Base-by-base conservation (phyloP, 2,888 invertebrate species). In the Nysson spinosus region DNA sequence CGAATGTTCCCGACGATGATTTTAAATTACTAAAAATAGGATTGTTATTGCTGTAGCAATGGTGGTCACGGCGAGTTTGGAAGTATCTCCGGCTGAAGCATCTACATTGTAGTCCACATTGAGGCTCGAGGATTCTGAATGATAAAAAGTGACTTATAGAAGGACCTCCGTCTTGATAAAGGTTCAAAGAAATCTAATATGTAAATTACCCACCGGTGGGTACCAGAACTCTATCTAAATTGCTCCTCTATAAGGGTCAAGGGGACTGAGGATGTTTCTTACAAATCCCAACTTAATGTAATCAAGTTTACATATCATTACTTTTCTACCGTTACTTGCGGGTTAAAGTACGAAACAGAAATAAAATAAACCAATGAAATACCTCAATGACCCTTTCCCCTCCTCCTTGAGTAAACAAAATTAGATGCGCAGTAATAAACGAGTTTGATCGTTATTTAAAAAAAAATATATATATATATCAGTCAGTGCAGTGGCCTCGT, bases 71-170 rank as follows among this genome's bases (percentile, higher is more conserved):
- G 81, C 73, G 80, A 83, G 80, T 81, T 83, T 84, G 82, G 79
- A 72, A 78, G 81, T 78, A 77, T 79, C 83, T 80, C 85, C 86
- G 81, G 80, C 61, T 60, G 50, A 76, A 77, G 78, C 69, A 75
- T 72, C 47, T 76, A 81, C 52, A 77, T 78, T 69, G 80, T 81
- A 78, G 81, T 86, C 84, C 83, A 77, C 72, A 75, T 77, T 72
- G 78, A 54, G 69, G 82, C 77, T 81, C 77, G 78, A 66, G 78
- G 85, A 83, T 82, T 86, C 85, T 87, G 80, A 82, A 87, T 85
- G 83, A 82, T 85, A 85, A 85, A 82, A 81, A 81, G 74, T 75
- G 75, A 75, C 80, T 78, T 79, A 69, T 79, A 74, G 70, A 81
- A 65, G 61, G 64, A 51, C 61, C 50, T 63, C 64, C 49, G 61